A percentile compares a stretch with the other conserved stretches of the same genome.
phyloP scores from a whole-genome alignment of 1,140 invertebrate genomes.

The Drosophila eugracilis region DNA sequence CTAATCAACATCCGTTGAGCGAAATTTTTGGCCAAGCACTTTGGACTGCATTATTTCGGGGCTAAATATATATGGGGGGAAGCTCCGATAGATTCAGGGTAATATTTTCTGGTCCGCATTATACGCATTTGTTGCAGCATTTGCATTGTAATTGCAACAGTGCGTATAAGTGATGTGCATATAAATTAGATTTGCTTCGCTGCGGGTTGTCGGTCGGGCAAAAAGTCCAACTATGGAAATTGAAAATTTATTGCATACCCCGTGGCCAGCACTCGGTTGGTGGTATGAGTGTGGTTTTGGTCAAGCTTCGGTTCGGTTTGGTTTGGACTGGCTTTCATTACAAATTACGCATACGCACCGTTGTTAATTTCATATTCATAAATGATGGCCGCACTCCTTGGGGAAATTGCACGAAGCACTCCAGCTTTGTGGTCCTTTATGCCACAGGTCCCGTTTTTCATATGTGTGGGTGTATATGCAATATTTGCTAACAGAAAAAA shows the following conservation, averaged over 20 bases:
- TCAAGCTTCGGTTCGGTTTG: neutral
- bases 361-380: constrained; percentile 79
- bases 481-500: constrained; percentile 20
- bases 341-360: constrained; percentile 74
- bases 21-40: constrained; percentile 40
- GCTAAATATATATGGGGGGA: neutral
- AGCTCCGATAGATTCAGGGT: constrained; percentile 13
- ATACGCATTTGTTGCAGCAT: constrained; percentile 61
- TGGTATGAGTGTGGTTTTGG: constrained; percentile 4
- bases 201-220: constrained; percentile 26
- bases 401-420: constrained; percentile 55
- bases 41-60: constrained; percentile 45
- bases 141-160: constrained; percentile 67
- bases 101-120: constrained; percentile 50
- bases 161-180: constrained; percentile 78
- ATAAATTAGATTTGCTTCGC: constrained; percentile 75
- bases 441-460: constrained; percentile 7
- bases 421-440: constrained; percentile 27
- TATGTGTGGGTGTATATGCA: neutral
- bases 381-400: constrained; percentile 47
- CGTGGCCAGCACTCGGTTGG: constrained; percentile 3
- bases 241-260: constrained; percentile 73
- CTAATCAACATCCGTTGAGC: constrained; percentile 74
- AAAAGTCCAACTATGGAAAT: constrained; percentile 57
- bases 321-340: constrained; percentile 31